Conservation (phyloP, 2,113 vertebrate species). For the Lagopus muta region DNA sequence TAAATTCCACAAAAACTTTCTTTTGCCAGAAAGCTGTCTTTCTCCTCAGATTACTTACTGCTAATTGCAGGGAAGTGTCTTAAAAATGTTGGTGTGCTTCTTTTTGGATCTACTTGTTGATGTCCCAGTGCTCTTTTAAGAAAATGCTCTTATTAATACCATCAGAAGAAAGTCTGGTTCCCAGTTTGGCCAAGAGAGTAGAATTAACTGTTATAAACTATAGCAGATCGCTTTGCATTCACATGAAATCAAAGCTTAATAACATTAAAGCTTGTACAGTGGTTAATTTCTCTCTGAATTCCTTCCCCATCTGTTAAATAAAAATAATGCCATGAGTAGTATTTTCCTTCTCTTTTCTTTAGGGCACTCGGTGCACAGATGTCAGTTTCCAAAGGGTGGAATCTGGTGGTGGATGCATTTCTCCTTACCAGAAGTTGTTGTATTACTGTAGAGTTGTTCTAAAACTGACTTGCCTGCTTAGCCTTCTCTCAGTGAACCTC, state of each 20-base stretch:
- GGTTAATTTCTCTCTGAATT: slow-evolving; percentile 42
- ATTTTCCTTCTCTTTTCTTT: not conserved
- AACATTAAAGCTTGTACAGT: slow-evolving; percentile 4
- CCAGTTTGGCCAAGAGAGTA: not conserved
- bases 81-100: not conserved
- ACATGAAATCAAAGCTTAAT: slow-evolving; percentile 42
- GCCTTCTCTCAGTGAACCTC: not conserved
- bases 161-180: not conserved
- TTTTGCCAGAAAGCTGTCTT: slow-evolving; percentile 1
- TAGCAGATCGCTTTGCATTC: slow-evolving; percentile 9
- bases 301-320: slow-evolving; percentile 27
- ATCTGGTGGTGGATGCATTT: not conserved
- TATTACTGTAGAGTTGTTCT: not conserved
- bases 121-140: not conserved
- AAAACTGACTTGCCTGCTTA: not conserved
- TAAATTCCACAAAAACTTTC: not conserved
- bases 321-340: not conserved
- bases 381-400: not conserved
- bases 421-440: not conserved
- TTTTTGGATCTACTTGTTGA: not conserved
- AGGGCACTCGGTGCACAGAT: not conserved
- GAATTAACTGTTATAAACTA: slow-evolving; percentile 20
- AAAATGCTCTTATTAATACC: slow-evolving; percentile 12
- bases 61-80: not conserved
- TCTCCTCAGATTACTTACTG: not conserved